Conservation (phyloP, 1,140 invertebrate genomes). For the Sminthurides bifidus region DNA sequence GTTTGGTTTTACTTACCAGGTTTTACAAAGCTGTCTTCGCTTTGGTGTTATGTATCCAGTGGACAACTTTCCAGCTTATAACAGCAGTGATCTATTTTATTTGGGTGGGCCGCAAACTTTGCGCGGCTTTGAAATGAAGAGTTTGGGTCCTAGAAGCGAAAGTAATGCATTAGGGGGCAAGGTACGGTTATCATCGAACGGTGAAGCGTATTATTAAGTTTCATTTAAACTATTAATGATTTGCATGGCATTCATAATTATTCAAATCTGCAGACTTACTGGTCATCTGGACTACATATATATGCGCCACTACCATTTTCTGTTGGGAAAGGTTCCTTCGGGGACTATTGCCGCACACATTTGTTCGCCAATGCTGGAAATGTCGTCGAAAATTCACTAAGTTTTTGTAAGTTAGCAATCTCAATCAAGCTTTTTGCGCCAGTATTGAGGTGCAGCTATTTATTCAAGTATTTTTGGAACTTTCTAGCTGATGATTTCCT, state of each 20-base stretch:
- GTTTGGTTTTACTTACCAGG: slow-evolving; percentile 40
- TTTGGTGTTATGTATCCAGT: slow-evolving; percentile 51
- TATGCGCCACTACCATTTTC: slow-evolving; percentile 75
- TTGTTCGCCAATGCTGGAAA: slow-evolving; percentile 75
- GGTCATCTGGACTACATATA: slow-evolving; percentile 64
- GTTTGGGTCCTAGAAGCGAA: slow-evolving; percentile 65
- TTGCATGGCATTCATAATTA: neutral
- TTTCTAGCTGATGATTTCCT: slow-evolving; percentile 34
- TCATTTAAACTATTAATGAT: neutral
- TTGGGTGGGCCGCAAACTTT: slow-evolving; percentile 72
- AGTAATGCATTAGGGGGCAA: slow-evolving; percentile 55
- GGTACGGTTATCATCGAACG: slow-evolving; percentile 30
- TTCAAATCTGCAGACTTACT: slow-evolving; percentile 49
- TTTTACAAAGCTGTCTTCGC: slow-evolving; percentile 57
- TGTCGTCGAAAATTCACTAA: slow-evolving; percentile 45
- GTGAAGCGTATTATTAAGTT: neutral
- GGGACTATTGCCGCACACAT: slow-evolving; percentile 67
- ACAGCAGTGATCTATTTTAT: slow-evolving; percentile 67
- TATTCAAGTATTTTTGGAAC: neutral
- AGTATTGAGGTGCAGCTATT: neutral
- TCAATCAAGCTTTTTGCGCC: neutral
- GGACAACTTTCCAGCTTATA: slow-evolving; percentile 46
- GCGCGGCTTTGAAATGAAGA: slow-evolving; percentile 67
- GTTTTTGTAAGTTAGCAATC: slow-evolving; percentile 35
- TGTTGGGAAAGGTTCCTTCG: slow-evolving; percentile 57